Evolutionary conservation across 2,888 invertebrate species (phyloP).

Genomic region (Xylocampa areola): DNA sequence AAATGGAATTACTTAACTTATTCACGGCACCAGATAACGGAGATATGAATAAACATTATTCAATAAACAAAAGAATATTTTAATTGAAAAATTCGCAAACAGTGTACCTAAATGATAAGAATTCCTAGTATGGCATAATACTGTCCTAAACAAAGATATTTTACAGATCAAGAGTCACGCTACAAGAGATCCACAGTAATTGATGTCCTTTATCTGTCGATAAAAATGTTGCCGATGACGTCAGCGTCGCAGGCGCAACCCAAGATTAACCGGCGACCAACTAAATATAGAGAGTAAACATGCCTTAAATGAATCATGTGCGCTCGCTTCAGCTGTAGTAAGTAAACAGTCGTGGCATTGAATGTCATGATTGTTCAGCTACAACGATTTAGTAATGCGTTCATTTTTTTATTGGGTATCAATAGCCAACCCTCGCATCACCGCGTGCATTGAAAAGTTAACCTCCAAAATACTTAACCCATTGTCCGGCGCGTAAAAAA

Average conservation of each 20-base stretch:
- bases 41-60: constrained; percentile 13
- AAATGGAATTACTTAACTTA: constrained; percentile 1
- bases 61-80: constrained; percentile 16
- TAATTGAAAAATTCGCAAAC: constrained; percentile 37
- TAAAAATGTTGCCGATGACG: constrained; percentile 76
- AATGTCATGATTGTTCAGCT: constrained; percentile 43
- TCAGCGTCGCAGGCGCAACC: constrained; percentile 77
- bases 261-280: constrained; percentile 68
- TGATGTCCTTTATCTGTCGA: constrained; percentile 71
- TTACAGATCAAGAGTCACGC: constrained; percentile 46
- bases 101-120: constrained; percentile 36
- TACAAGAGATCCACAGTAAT: constrained; percentile 67
- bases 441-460: constrained; percentile 77
- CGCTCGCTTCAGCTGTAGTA: constrained; percentile 66
- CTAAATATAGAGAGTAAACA: constrained; percentile 84
- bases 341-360: constrained; percentile 68
- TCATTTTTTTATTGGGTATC: constrained; percentile 10
- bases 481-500: constrained; percentile 83
- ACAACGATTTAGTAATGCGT: constrained; percentile 7
- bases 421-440: constrained; percentile 32
- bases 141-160: constrained; percentile 34
- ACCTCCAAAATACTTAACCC: constrained; percentile 81
- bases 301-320: constrained; percentile 79
- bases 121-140: constrained; percentile 19
- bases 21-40: constrained; percentile 8